These are phyloP conservation scores for Macrophya alboannulata DNA, from an alignment of 2,888 invertebrate species.

Conservation along the genomic window DNA sequence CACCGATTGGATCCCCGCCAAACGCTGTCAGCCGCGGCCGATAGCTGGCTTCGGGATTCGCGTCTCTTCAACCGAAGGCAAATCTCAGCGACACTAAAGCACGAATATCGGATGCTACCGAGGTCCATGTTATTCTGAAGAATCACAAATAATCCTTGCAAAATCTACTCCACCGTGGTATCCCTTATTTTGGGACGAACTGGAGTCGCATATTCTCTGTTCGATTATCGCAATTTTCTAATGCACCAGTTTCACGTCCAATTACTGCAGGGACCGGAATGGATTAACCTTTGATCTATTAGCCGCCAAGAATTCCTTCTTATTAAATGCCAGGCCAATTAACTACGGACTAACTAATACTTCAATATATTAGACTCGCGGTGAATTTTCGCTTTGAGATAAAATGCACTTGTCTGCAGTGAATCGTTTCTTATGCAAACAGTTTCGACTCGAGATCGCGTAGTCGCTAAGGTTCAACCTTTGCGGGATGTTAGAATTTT, in stretches of 20 bases:
- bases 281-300: slow-evolving; percentile 44
- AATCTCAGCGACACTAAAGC: background rate
- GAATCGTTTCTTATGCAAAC: slow-evolving; percentile 11
- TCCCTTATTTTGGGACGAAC: background rate
- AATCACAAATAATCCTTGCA: background rate
- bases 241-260: slow-evolving; percentile 23
- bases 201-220: background rate
- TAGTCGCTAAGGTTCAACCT: slow-evolving; percentile 14
- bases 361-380: background rate
- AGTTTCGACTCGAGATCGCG: background rate
- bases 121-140: background rate
- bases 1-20: slow-evolving; percentile 70
- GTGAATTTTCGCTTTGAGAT: background rate
- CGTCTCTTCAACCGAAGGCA: slow-evolving; percentile 26
- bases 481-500: slow-evolving; percentile 21
- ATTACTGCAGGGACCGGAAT: slow-evolving; percentile 30
- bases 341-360: slow-evolving; percentile 19
- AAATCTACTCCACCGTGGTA: background rate
- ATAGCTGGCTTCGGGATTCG: slow-evolving; percentile 17
- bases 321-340: slow-evolving; percentile 50
- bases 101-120: background rate
- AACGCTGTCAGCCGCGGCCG: slow-evolving; percentile 52
- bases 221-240: slow-evolving; percentile 23
- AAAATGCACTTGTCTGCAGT: background rate
- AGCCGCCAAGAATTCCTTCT: slow-evolving; percentile 31